A percentile compares a stretch with the other conserved stretches of the same genome.
Conservation (phyloP, 1,140 invertebrate genomes). For the Drosophila aff. region DNA sequence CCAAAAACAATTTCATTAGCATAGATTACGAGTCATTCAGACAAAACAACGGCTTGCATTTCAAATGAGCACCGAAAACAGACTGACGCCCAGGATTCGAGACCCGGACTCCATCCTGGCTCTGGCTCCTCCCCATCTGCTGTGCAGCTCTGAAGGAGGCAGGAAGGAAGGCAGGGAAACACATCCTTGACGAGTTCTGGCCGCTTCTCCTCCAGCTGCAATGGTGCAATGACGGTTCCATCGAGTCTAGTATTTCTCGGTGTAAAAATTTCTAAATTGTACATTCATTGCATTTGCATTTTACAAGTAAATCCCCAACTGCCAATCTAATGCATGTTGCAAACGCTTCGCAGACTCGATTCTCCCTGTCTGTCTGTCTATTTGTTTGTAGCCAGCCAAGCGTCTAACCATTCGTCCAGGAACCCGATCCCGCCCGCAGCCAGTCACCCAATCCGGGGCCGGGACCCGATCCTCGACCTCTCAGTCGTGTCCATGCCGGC, state of each 20-base stretch:
- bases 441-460: conserved; percentile 8
- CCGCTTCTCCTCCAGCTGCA: conserved; percentile 10
- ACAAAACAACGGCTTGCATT: conserved; percentile 75
- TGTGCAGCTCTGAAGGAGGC: conserved; percentile 38
- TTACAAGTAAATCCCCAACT: conserved; percentile 83
- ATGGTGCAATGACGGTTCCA: conserved; percentile 41
- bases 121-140: conserved; percentile 9
- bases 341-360: conserved; percentile 59
- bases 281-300: conserved; percentile 83
- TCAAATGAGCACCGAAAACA: conserved; percentile 68
- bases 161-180: conserved; percentile 3
- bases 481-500: conserved; percentile 69
- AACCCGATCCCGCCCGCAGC: conserved; percentile 22
- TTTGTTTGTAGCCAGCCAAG: conserved; percentile 79
- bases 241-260: conserved; percentile 70
- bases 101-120: neutral
- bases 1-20: conserved; percentile 81
- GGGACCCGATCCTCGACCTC: conserved; percentile 36
- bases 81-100: conserved; percentile 38
- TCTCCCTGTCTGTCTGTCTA: conserved; percentile 30
- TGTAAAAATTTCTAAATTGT: conserved; percentile 83
- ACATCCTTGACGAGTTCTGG: conserved; percentile 28
- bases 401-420: conserved; percentile 79
- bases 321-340: conserved; percentile 83
- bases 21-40: conserved; percentile 80